Evolutionary conservation across 2,888 invertebrate genomes (phyloP).

Genomic region (Nipponacmea schrenckii): DNA sequence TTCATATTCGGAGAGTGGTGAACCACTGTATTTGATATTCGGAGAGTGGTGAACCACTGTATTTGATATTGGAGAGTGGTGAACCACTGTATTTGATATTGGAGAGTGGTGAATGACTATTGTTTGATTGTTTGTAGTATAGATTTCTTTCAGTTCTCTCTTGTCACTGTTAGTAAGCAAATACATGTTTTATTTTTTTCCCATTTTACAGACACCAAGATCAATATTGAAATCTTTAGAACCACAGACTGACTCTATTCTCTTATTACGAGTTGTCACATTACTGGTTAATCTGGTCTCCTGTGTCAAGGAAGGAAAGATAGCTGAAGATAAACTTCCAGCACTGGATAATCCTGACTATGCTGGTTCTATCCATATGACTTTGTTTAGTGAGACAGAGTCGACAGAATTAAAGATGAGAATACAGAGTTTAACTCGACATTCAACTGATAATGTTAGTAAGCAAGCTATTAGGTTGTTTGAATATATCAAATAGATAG

Average conservation of each 20-base stretch:
- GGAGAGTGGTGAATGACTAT: no score
- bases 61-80: no score
- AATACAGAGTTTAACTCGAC: slow-evolving; percentile 59
- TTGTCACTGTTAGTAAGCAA: no score
- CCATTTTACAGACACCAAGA: slow-evolving; percentile 69
- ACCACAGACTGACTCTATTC: slow-evolving; percentile 64
- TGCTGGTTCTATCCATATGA: slow-evolving; percentile 71
- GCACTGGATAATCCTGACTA: slow-evolving; percentile 71
- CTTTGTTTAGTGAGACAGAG: slow-evolving; percentile 51
- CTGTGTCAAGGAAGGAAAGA: slow-evolving; percentile 66
- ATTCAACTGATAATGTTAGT: slow-evolving; percentile 53
- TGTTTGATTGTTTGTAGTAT: no score
- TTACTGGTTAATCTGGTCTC: slow-evolving; percentile 71
- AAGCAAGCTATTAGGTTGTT: slow-evolving; percentile 58
- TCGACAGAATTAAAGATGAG: slow-evolving; percentile 53
- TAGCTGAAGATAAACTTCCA: slow-evolving; percentile 70
- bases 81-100: no score
- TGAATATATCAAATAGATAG: slow-evolving; percentile 27
- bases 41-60: no score
- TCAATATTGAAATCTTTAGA: slow-evolving; percentile 70
- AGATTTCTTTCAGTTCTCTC: no score
- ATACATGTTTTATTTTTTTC: not conserved
- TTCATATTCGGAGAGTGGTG: no score
- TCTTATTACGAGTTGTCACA: slow-evolving; percentile 71
- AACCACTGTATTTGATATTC: no score